Conservation (phyloP, 2,113 vertebrate species). For the Oncorhynchus clarkii region DNA sequence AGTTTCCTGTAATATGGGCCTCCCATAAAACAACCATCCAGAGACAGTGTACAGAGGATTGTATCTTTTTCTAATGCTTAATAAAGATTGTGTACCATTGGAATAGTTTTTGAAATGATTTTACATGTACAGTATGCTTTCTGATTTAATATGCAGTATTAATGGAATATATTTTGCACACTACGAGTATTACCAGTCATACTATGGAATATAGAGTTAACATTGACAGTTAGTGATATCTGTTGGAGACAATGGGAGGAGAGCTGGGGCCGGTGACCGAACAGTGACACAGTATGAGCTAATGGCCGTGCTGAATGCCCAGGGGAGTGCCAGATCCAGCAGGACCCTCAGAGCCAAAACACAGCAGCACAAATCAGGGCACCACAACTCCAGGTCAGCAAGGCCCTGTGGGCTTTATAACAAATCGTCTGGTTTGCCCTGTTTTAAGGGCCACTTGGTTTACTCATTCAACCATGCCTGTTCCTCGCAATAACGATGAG, state of each 20-base stretch:
- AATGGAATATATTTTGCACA: too few relatives aligned
- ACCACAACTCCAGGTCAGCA: not conserved
- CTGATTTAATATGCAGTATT: too few relatives aligned
- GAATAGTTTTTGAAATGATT: not conserved
- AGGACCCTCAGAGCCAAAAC: not conserved
- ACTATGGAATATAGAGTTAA: too few relatives aligned
- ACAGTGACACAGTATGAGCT: not conserved
- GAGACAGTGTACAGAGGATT: constrained; percentile 6
- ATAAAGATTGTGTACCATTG: constrained; percentile 7
- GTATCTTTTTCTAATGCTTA: constrained; percentile 7
- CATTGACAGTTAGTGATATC: too few relatives aligned
- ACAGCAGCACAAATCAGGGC: not conserved
- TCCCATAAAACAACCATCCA: not conserved
- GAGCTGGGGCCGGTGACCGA: not conserved
- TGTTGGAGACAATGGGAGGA: not conserved
- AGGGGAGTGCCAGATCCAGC: not conserved
- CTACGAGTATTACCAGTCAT: too few relatives aligned
- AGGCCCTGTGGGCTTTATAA: not conserved
- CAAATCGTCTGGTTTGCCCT: not conserved
- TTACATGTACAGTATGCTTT: too few relatives aligned
- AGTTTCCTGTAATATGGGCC: not conserved
- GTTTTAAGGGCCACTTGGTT: not conserved
- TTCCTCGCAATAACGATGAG: not conserved
- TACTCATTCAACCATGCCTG: not conserved
- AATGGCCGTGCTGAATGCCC: not conserved